Evolutionary conservation across 2,797 vertebrate species (phyloP).

Genomic region (Synanceia verrucosa): DNA sequence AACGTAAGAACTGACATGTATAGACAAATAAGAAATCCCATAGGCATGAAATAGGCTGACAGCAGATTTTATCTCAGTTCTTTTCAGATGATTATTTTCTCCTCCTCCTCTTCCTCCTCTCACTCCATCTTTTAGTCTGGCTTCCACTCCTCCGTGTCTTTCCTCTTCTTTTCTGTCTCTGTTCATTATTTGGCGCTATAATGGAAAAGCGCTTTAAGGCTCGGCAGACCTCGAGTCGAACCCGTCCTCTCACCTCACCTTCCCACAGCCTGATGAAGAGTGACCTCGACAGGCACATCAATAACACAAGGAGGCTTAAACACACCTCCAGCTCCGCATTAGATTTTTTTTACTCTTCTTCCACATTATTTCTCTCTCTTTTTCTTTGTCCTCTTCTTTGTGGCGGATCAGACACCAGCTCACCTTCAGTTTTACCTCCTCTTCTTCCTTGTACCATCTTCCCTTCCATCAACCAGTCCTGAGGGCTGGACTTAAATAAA

Average conservation of each 20-base stretch:
- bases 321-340: slow-evolving; percentile 43
- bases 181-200: slow-evolving; percentile 49
- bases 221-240: slow-evolving; percentile 57
- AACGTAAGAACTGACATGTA: slow-evolving; percentile 24
- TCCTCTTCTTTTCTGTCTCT: slow-evolving; percentile 23
- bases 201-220: slow-evolving; percentile 37
- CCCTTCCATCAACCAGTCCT: slow-evolving; percentile 38
- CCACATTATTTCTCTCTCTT: not conserved
- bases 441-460: not conserved
- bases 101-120: slow-evolving; percentile 14
- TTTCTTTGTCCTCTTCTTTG: not conserved
- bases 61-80: slow-evolving; percentile 26
- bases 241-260: slow-evolving; percentile 36
- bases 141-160: slow-evolving; percentile 24
- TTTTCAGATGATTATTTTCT: slow-evolving; percentile 63
- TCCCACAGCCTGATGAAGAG: slow-evolving; percentile 62
- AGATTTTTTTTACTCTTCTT: slow-evolving; percentile 4
- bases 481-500: slow-evolving; percentile 64
- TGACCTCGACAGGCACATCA: slow-evolving; percentile 69
- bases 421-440: not conserved
- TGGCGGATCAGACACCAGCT: not conserved
- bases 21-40: slow-evolving; percentile 13
- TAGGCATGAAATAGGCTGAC: slow-evolving; percentile 30
- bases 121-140: slow-evolving; percentile 20
- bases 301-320: slow-evolving; percentile 62